Evolutionary conservation across 1,140 invertebrate species (phyloP).

Genomic region (Dinoponera quadriceps): DNA sequence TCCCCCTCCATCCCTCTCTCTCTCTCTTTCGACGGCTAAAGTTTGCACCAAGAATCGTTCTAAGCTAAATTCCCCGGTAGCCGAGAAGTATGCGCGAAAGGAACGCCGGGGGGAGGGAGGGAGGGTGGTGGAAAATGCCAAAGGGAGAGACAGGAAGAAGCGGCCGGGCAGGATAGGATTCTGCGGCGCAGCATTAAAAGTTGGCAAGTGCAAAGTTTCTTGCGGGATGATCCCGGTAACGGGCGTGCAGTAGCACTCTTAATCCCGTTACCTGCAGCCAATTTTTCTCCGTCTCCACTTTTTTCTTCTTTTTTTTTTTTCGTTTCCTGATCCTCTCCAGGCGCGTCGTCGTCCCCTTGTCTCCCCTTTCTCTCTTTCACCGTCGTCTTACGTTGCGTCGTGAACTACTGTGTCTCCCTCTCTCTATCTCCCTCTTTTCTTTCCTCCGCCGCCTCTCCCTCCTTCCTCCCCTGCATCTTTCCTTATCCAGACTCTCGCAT

Average conservation of each 20-base stretch:
- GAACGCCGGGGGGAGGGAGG: not conserved
- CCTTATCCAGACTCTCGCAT: conserved; percentile 42
- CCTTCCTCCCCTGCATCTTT: conserved; percentile 18
- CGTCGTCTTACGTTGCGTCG: too few relatives aligned
- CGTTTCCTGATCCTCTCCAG: conserved; percentile 38
- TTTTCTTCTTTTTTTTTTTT: conserved; percentile 36
- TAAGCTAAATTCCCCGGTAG: conserved; percentile 59
- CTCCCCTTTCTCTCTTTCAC: not conserved
- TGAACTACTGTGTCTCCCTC: too few relatives aligned
- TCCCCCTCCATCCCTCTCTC: not conserved
- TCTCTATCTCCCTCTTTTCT: not conserved
- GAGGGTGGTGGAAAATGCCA: conserved; percentile 15
- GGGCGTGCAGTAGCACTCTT: conserved; percentile 80
- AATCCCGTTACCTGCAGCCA: conserved; percentile 83
- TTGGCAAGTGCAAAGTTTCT: conserved; percentile 85
- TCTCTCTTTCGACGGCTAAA: conserved; percentile 51
- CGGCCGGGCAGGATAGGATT: conserved; percentile 72
- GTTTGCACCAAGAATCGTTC: conserved; percentile 68
- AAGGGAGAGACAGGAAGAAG: conserved; percentile 52
- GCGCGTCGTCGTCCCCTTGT: not conserved
- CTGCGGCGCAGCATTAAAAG: conserved; percentile 82
- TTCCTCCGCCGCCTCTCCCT: not conserved
- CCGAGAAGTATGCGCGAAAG: conserved; percentile 63
- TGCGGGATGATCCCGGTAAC: conserved; percentile 80
- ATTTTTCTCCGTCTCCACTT: conserved; percentile 77